These are phyloP conservation scores for Fulmarus glacialis DNA, from an alignment of 2,113 vertebrate species.

Conservation along the genomic window DNA sequence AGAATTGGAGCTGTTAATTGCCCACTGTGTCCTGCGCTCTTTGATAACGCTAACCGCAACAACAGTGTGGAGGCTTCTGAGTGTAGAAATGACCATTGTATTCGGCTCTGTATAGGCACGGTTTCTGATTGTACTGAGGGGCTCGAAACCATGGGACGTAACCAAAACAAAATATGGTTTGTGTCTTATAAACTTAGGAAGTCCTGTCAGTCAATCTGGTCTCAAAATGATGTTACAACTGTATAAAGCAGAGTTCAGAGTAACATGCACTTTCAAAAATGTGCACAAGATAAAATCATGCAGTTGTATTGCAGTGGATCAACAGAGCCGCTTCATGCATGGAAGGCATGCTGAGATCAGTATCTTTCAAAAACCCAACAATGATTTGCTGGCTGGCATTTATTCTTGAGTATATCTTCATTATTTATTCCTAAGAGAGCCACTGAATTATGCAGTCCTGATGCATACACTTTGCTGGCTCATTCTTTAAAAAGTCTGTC, in stretches of 20 bases:
- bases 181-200: neutral
- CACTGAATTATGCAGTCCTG: neutral
- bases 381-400: neutral
- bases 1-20: neutral
- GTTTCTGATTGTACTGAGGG: neutral
- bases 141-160: neutral
- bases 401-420: neutral
- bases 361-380: neutral
- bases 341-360: neutral
- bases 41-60: neutral
- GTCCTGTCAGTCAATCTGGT: neutral
- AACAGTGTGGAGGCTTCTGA: neutral
- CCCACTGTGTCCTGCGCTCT: neutral
- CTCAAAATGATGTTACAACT: neutral
- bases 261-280: neutral
- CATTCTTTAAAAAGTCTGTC: neutral
- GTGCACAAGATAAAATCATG: neutral
- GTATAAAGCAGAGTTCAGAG: neutral
- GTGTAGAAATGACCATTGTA: neutral
- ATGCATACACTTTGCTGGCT: neutral
- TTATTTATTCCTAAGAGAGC: neutral
- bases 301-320: neutral
- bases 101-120: neutral
- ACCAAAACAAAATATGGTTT: neutral
- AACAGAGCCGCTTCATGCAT: neutral